phyloP scores from a whole-genome alignment of 1,140 invertebrate genomes.

The Chrysomallon squamiferum region DNA sequence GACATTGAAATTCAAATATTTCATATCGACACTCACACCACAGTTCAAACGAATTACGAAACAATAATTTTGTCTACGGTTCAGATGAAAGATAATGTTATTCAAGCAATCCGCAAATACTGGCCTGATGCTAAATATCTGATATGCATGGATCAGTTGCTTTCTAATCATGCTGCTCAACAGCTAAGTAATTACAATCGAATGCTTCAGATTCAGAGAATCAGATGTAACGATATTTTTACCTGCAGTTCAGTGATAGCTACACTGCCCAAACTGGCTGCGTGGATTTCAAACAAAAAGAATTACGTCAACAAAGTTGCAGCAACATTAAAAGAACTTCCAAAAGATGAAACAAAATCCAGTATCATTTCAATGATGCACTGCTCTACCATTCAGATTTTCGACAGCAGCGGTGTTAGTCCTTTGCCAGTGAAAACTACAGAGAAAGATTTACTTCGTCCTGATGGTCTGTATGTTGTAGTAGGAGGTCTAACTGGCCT shows the following conservation, averaged over 20 bases:
- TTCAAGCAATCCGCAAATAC: neutral
- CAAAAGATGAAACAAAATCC: too few species aligned
- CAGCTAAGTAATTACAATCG: too few species aligned
- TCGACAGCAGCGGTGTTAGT: neutral
- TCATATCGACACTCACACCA: too few species aligned
- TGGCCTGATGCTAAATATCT: neutral
- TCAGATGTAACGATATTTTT: neutral
- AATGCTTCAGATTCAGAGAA: neutral
- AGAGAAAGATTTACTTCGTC: neutral
- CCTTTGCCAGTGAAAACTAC: neutral
- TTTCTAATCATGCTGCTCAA: too few species aligned
- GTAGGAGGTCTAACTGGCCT: constrained; percentile 48
- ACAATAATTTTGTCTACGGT: neutral
- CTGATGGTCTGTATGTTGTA: constrained; percentile 33
- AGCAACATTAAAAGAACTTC: too few species aligned
- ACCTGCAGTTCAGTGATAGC: neutral
- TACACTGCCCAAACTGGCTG: neutral
- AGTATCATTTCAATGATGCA: neutral
- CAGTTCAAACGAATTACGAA: neutral
- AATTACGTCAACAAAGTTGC: neutral
- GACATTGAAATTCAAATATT: neutral
- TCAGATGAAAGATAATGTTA: neutral
- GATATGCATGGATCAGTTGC: neutral
- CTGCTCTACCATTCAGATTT: neutral
- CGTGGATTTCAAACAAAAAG: neutral